phyloP scores from a whole-genome alignment of 1,140 invertebrate species.

The Andricus grossulariae region DNA sequence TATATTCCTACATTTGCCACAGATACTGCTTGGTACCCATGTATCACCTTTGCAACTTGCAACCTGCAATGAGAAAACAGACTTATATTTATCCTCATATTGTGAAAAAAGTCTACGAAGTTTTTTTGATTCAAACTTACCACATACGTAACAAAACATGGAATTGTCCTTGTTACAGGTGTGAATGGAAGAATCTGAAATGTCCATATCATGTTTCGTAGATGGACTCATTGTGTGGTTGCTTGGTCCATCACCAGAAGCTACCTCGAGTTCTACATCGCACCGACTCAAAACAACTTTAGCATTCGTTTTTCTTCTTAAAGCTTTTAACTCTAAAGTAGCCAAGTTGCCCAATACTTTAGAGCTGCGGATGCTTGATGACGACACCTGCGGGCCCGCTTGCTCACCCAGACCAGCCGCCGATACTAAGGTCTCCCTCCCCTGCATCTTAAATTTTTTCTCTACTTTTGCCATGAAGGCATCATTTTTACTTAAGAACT shows the following conservation, averaged over 20 bases:
- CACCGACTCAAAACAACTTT: no score
- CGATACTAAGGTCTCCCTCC: slow-evolving; percentile 20
- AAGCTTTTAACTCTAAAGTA: no score
- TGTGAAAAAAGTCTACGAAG: slow-evolving; percentile 23
- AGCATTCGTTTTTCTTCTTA: no score
- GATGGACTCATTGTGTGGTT: no score
- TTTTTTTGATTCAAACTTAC: slow-evolving; percentile 33
- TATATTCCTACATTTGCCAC: slow-evolving; percentile 21
- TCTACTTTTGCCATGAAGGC: slow-evolving; percentile 30
- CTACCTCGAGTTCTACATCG: no score
- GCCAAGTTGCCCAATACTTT: no score
- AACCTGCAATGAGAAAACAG: slow-evolving; percentile 30
- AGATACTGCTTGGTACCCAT: slow-evolving; percentile 35
- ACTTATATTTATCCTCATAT: slow-evolving; percentile 34
- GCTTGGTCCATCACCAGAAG: neutral
- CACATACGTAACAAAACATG: slow-evolving; percentile 32
- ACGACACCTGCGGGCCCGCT: slow-evolving; percentile 14
- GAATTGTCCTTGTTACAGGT: slow-evolving; percentile 28
- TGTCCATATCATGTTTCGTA: slow-evolving; percentile 9
- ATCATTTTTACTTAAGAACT: slow-evolving; percentile 30
- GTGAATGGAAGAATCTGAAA: slow-evolving; percentile 15
- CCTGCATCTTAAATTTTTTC: slow-evolving; percentile 28
- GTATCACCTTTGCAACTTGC: slow-evolving; percentile 11
- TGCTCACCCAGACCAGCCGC: no score
- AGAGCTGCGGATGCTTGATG: no score